Evolutionary conservation across 53 echinoderm and acorn worm species (phyloP).

Genomic region (Zoroaster sp.): DNA sequence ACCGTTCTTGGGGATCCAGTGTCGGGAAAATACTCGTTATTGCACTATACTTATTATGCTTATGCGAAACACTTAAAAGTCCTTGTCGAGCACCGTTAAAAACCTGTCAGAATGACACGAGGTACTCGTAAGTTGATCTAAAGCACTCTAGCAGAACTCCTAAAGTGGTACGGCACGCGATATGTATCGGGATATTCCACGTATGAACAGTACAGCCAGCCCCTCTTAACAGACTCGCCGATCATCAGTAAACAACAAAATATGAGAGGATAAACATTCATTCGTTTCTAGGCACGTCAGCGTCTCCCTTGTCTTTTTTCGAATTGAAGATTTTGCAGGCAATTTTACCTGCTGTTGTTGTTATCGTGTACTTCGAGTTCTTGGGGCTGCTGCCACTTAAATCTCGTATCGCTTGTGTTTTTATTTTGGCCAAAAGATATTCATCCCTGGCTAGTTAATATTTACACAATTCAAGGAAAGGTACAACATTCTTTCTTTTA

Average conservation of each 20-base stretch:
- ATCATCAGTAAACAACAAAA: slow-evolving; percentile 8
- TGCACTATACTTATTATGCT: not conserved
- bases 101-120: not conserved
- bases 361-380: not conserved
- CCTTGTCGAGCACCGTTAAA: not conserved
- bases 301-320: not conserved
- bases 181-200: not conserved
- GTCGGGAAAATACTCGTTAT: not conserved
- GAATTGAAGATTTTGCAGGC: not conserved
- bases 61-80: not conserved
- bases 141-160: not conserved
- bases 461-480: too few species aligned
- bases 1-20: not conserved
- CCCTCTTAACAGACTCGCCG: not conserved
- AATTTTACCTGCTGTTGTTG: not conserved
- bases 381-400: not conserved
- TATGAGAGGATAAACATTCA: slow-evolving; percentile 1
- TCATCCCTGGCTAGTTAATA: too few species aligned
- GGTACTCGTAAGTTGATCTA: not conserved
- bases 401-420: too few species aligned
- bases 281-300: slow-evolving; percentile 6
- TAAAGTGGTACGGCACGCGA: not conserved
- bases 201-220: not conserved
- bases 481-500: too few species aligned
- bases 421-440: too few species aligned